Evolutionary conservation across 1,140 invertebrate species (phyloP), one percentile per base, ranked within the genome.

Genomic region (Heterodera schachtii): DNA sequence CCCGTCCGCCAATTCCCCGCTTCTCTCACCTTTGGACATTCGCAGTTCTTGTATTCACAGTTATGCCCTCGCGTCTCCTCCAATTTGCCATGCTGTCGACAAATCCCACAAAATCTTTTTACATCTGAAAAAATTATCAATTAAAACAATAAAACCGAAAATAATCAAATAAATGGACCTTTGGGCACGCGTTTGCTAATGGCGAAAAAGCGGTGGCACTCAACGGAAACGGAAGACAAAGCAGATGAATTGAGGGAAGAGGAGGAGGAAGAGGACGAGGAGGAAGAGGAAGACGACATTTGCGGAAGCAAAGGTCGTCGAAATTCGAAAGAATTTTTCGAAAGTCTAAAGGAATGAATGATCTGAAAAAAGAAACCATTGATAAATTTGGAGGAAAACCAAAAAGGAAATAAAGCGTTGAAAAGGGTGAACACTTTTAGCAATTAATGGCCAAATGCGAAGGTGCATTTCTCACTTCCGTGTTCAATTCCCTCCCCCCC

Each of bases 51-150:
- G 73, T 82, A 88, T 43, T 80, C 52, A 73, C 87, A 88, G 31
- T 69, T 67, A 75, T 88, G 87, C 13, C 88, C 88, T 47, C 87
- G 82, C 4, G 87, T 88, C 82, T 90, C 84, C n/a, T 83, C 74
- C 21, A 88, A 73, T 46, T 89, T 78, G 11, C 86, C 86, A 66
- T 88, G 87, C 67, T 88, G 87, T 44, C 87, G 75, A 78, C 87
- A 88, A 75, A 88, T 88, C 64, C 87, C 87, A 84, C 87, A 88
- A 74, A 84, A 88, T 46, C 87, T 75, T 73, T 90, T 90, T 11
- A 88, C 87, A 80, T 89, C 87, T 89, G 19, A 78, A 73, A 66
- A 19, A 6, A 19, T 44, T 6, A 3, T 83, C 83, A 19, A 79
- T 8, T 11, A 11, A 52, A 11, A 52, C 6, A 47, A 73, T 49